Evolutionary conservation across 2,113 vertebrate species (phyloP).

Genomic region (Podarcis muralis): DNA sequence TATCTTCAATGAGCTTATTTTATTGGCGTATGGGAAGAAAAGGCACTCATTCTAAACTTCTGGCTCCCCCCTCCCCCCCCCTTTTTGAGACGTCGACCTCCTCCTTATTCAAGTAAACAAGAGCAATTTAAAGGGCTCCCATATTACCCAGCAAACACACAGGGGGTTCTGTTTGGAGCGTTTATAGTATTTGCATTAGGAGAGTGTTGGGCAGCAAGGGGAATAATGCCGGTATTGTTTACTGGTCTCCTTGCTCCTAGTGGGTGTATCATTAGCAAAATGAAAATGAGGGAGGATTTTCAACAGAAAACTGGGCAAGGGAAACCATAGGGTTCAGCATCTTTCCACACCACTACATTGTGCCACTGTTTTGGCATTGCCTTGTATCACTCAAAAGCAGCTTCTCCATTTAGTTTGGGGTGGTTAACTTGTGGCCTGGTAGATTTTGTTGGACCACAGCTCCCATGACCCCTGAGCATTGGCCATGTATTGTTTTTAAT

Average conservation of each 20-base stretch:
- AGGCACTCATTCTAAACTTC: constrained; percentile 4
- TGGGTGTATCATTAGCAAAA: background rate
- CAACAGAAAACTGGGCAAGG: background rate
- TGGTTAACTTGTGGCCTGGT: too few species aligned
- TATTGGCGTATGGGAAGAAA: background rate
- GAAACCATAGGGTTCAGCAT: background rate
- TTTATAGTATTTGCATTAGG: constrained; percentile 19
- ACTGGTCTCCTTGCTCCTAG: background rate
- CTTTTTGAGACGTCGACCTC: constrained; percentile 22
- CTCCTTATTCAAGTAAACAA: constrained; percentile 13
- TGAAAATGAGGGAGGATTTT: constrained; percentile 1
- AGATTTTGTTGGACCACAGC: too few species aligned
- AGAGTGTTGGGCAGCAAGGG: background rate
- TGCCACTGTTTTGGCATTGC: background rate
- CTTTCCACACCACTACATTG: background rate
- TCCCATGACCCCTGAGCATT: too few species aligned
- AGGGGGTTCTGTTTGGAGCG: background rate
- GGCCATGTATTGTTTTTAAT: too few species aligned
- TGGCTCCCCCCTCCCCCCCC: constrained; percentile 23
- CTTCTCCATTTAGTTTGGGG: background rate
- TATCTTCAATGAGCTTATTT: constrained; percentile 42
- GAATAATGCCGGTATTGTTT: background rate
- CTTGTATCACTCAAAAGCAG: background rate
- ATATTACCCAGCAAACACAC: background rate
- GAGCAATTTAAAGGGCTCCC: background rate